These are phyloP conservation scores for Orchesellides sinensis DNA, from an alignment of 2,888 invertebrate genomes.

Conservation along the genomic window DNA sequence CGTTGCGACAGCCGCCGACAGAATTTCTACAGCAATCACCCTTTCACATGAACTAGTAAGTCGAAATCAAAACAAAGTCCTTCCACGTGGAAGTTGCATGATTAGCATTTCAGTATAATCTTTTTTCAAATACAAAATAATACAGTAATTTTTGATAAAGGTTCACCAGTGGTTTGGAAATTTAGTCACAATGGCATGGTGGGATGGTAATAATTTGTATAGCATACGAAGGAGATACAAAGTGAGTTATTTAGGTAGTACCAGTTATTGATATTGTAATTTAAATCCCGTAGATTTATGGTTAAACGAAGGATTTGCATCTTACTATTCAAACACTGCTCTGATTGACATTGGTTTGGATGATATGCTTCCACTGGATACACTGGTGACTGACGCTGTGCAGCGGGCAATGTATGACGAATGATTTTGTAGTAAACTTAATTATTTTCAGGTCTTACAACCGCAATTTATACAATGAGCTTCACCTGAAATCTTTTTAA, in stretches of 20 bases:
- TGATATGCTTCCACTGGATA: constrained; percentile 54
- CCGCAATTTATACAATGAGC: too few species aligned
- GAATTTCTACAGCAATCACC: constrained; percentile 59
- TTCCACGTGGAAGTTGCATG: not conserved
- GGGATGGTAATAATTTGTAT: constrained; percentile 53
- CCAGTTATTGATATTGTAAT: not conserved
- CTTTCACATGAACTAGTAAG: constrained; percentile 66
- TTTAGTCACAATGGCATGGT: constrained; percentile 69
- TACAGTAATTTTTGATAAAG: not conserved
- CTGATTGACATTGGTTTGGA: constrained; percentile 42
- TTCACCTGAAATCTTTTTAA: too few species aligned
- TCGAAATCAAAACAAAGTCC: not conserved
- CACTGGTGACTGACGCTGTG: constrained; percentile 58
- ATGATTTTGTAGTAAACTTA: too few species aligned
- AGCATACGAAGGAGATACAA: not conserved
- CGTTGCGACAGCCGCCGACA: constrained; percentile 55
- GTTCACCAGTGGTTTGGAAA: constrained; percentile 67
- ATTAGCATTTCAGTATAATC: too few species aligned
- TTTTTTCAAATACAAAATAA: too few species aligned
- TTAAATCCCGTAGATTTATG: constrained; percentile 45
- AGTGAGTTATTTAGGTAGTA: too few species aligned
- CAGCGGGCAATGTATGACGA: constrained; percentile 47
- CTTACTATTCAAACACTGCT: constrained; percentile 63
- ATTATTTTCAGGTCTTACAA: not conserved
- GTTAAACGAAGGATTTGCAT: constrained; percentile 72